Conservation (phyloP, 2,888 invertebrate genomes). For the Ecliptopera silaceata region DNA sequence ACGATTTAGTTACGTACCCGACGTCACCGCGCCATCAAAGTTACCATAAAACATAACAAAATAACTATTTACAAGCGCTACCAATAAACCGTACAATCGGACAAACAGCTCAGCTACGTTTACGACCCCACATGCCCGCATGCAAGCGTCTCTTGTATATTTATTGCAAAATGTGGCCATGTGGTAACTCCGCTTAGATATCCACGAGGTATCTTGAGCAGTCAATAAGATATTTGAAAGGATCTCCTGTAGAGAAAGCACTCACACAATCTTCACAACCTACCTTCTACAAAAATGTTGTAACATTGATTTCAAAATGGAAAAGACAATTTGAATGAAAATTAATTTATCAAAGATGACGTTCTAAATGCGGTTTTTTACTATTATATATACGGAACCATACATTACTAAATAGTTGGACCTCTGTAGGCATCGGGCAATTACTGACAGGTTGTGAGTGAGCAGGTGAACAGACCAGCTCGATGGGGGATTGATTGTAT, state of each 20-base stretch:
- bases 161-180: too few species aligned
- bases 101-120: neutral
- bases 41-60: constrained; percentile 1
- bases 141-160: neutral
- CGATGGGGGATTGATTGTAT: constrained; percentile 8
- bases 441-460: constrained; percentile 12
- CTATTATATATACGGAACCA: neutral
- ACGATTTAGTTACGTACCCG: neutral
- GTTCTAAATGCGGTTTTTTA: too few species aligned
- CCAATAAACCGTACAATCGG: constrained; percentile 1
- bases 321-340: too few species aligned
- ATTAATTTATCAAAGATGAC: too few species aligned
- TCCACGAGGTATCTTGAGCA: too few species aligned
- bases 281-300: too few species aligned
- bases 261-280: too few species aligned
- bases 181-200: neutral
- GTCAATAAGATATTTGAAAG: too few species aligned
- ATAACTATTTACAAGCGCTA: neutral
- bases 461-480: constrained; percentile 12
- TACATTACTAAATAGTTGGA: neutral
- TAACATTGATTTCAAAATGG: too few species aligned
- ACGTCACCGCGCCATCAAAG: neutral
- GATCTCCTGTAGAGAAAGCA: too few species aligned
- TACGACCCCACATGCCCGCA: neutral
- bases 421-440: constrained; percentile 3